Percentiles rank a stretch among this genome's conserved stretches.
Evolutionary conservation across 2,797 vertebrate genomes (phyloP).

Genomic region (Anguilla anguilla): DNA sequence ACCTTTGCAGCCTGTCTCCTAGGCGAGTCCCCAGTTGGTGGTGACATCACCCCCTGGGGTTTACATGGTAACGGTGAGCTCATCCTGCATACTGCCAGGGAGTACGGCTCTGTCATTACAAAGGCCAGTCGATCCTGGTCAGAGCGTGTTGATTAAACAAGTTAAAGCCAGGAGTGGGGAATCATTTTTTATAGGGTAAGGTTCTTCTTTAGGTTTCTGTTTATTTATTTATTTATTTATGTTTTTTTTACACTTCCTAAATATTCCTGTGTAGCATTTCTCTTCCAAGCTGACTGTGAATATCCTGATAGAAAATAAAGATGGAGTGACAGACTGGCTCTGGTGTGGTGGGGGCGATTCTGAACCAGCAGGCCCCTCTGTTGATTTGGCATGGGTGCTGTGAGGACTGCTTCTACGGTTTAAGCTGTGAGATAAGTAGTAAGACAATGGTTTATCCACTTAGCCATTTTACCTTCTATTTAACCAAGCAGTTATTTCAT

Average conservation of each 20-base stretch:
- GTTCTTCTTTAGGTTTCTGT: too few species aligned
- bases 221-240: too few species aligned
- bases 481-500: not conserved
- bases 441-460: not conserved
- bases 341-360: not conserved
- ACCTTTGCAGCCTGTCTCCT: not conserved
- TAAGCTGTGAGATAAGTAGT: not conserved
- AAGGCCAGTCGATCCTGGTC: not conserved
- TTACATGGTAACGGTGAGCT: not conserved
- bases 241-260: too few species aligned
- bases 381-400: not conserved
- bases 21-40: not conserved
- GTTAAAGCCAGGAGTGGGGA: not conserved
- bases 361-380: not conserved
- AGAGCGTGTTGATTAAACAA: not conserved
- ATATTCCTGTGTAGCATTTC: not conserved
- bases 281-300: not conserved
- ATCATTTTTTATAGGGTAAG: not conserved
- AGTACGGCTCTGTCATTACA: not conserved
- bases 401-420: not conserved
- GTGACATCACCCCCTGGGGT: constrained; percentile 6
- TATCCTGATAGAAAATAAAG: not conserved
- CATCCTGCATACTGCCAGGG: not conserved
- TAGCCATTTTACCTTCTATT: not conserved
- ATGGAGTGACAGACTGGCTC: too few species aligned